These are phyloP conservation scores for Ormyrus labotus DNA, from an alignment of 2,888 invertebrate genomes.

Conservation along the genomic window DNA sequence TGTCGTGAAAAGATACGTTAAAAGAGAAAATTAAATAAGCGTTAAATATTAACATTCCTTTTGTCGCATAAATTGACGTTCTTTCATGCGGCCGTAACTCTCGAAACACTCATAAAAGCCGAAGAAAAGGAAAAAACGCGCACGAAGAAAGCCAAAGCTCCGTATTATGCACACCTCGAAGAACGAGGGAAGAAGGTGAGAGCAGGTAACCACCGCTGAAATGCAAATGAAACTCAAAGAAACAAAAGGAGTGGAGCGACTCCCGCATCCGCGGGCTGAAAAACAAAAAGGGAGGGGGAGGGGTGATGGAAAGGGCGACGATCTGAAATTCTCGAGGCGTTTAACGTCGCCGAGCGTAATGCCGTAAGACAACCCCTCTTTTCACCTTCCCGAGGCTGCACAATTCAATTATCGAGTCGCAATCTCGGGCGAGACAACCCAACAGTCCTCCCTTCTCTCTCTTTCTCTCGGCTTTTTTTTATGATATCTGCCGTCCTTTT, in stretches of 20 bases:
- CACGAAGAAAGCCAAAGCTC: too few species aligned
- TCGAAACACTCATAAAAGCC: too few species aligned
- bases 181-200: background rate
- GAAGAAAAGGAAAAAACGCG: too few species aligned
- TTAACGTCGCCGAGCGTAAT: constrained; percentile 37
- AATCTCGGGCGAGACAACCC: constrained; percentile 22
- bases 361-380: background rate
- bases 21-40: too few species aligned
- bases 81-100: too few species aligned
- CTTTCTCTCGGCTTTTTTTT: background rate
- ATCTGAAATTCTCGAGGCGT: constrained; percentile 61
- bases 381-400: background rate
- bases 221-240: constrained; percentile 57
- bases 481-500: background rate
- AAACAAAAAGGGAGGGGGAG: background rate
- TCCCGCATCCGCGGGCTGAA: background rate
- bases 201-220: constrained; percentile 41
- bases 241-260: constrained; percentile 44
- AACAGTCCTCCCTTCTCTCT: constrained; percentile 1
- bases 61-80: too few species aligned
- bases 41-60: too few species aligned
- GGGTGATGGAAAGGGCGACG: constrained; percentile 5
- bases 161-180: background rate
- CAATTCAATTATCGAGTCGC: constrained; percentile 50
- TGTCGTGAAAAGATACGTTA: too few species aligned